Base-by-base conservation (phyloP, 2,113 vertebrate genomes). In the Sinosuthora webbiana region DNA sequence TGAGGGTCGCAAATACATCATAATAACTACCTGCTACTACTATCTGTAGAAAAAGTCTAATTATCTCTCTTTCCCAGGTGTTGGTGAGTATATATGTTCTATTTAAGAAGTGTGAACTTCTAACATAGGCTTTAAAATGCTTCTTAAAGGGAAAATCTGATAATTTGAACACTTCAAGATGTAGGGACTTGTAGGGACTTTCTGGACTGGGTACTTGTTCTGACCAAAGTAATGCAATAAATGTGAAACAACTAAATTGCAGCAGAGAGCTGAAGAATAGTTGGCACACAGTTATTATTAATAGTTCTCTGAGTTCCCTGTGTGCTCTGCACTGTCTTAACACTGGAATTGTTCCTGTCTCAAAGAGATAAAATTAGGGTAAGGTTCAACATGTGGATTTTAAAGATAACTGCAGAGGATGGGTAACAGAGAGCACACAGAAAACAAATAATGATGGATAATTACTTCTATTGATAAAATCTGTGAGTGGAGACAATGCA, bases 281-380 rank as follows among this genome's bases (percentile, higher is more conserved):
- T 59, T 4, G 0, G 47, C 71, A 67, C 60, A 37, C 0, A 4
- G 87, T 91, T 95, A 93, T 83, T 96, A 89, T 59, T 94, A 95
- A 45, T 21, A 74, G 31, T 67, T 83, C 59, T 93, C 70, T 90
- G 70, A 76, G 89, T 80, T 83, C 63, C 35, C 70, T 81, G 84
- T 33, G 63, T 95, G 62, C 50, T 94, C 25, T 71, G 42, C 33
- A 28, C 35, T 63, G 82, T 78, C 70, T 93, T 93, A 90, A 69
- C 45, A 16, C 55, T 95, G 82, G 59, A 85, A 91, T 62, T 91
- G 59, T 93, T 91, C 78, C 82, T 96, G 62, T 30, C 45, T 93
- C 87, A 85, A 94, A 94, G 75, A 95, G 81, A 96, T 90, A 93
- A 94, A 95, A 95, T 96, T 92, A 93, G 89, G 91, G 70, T 85